These are phyloP conservation scores for Glossosoma conforme DNA, from an alignment of 1,140 invertebrate genomes.

Conservation along the genomic window DNA sequence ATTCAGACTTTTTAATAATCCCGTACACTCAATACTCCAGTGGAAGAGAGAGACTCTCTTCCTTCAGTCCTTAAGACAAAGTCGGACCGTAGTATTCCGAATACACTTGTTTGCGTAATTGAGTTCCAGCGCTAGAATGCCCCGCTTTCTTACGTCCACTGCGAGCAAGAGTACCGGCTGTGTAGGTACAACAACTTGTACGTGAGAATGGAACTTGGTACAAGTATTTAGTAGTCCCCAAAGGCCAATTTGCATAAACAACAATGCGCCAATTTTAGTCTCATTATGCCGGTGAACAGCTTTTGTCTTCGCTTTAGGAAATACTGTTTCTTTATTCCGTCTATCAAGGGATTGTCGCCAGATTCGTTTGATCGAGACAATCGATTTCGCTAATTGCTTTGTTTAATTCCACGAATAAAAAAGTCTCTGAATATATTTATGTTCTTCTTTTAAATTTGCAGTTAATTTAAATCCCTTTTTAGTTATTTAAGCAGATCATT, in stretches of 20 bases:
- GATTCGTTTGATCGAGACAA: too few species aligned
- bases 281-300: conserved; percentile 28
- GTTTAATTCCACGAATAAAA: too few species aligned
- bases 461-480: too few species aligned
- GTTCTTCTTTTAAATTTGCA: too few species aligned
- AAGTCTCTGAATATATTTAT: too few species aligned
- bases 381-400: too few species aligned
- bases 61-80: conserved; percentile 26
- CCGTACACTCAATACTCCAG: conserved; percentile 7
- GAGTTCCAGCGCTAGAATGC: conserved; percentile 29
- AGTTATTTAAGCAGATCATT: too few species aligned
- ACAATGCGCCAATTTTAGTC: conserved; percentile 32
- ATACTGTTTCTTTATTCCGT: conserved; percentile 16
- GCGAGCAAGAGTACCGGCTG: too few species aligned
- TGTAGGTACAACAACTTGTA: too few species aligned
- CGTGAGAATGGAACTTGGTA: conserved; percentile 12
- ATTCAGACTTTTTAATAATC: conserved; percentile 10
- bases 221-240: conserved; percentile 30
- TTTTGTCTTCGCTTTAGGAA: conserved; percentile 18
- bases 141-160: conserved; percentile 14
- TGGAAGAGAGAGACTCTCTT: too few species aligned
- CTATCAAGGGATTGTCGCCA: conserved; percentile 14
- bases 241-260: conserved; percentile 30
- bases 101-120: conserved; percentile 33
- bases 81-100: conserved; percentile 31